A percentile compares a stretch with the other conserved stretches of the same genome.
Evolutionary conservation across 2,888 invertebrate species (phyloP).

Genomic region (Mamestra brassicae): DNA sequence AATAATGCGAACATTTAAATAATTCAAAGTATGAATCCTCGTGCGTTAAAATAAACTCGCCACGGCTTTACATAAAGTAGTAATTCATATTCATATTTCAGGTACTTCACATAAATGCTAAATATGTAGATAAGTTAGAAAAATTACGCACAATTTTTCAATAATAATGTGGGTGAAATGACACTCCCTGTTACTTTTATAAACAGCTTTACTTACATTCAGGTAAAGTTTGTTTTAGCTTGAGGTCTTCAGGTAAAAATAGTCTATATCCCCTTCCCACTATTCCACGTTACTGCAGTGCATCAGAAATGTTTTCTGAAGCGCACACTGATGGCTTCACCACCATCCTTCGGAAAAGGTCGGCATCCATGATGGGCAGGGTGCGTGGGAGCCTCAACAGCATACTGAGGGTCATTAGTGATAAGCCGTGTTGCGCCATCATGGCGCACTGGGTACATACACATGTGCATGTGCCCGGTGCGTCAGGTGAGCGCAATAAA

Average conservation of each 20-base stretch:
- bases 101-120: slow-evolving; percentile 37
- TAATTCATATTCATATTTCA: slow-evolving; percentile 49
- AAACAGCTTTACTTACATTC: neutral
- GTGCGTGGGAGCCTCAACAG: too few species aligned
- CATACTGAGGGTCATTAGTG: too few species aligned
- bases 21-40: slow-evolving; percentile 2
- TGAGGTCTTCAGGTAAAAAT: slow-evolving; percentile 15
- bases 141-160: slow-evolving; percentile 44
- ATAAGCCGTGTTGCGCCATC: too few species aligned
- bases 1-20: slow-evolving; percentile 21
- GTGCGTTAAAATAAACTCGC: slow-evolving; percentile 32
- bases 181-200: neutral
- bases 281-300: too few species aligned
- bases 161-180: slow-evolving; percentile 6
- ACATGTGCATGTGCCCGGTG: too few species aligned
- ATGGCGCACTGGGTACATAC: too few species aligned
- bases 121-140: slow-evolving; percentile 46
- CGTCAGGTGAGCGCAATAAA: too few species aligned
- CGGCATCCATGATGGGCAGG: too few species aligned
- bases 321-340: too few species aligned
- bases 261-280: neutral
- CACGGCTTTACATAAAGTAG: slow-evolving; percentile 21
- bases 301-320: too few species aligned
- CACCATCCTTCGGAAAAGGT: too few species aligned
- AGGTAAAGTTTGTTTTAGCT: slow-evolving; percentile 17